Evolutionary conservation across 2,797 vertebrate genomes (phyloP).

Genomic region (Halcyon leucocephala): DNA sequence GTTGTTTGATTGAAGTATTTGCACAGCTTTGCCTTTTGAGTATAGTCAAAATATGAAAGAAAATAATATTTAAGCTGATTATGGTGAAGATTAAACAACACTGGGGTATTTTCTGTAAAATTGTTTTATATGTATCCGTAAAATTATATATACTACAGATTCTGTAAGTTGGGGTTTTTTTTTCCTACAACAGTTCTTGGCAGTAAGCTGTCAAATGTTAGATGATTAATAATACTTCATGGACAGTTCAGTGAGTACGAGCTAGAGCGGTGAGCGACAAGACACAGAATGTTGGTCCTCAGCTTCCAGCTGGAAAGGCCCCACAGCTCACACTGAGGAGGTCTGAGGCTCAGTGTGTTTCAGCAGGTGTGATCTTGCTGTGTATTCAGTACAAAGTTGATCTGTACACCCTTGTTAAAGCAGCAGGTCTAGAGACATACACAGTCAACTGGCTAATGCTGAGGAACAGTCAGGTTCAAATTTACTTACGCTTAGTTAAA

Average conservation of each 20-base stretch:
- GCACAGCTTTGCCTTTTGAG: conserved; percentile 29
- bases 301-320: background rate
- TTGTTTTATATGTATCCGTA: background rate
- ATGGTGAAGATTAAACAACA: background rate
- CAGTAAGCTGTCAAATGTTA: background rate
- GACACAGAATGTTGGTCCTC: background rate
- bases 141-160: background rate
- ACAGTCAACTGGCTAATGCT: background rate
- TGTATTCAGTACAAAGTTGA: too few species aligned
- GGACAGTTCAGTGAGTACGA: background rate
- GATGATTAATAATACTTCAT: background rate
- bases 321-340: background rate
- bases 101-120: background rate
- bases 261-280: background rate
- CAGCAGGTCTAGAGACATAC: too few species aligned
- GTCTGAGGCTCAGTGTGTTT: background rate
- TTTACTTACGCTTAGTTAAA: background rate
- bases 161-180: background rate
- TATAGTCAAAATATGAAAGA: conserved; percentile 27
- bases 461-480: background rate
- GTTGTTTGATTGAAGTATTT: conserved; percentile 29
- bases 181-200: background rate
- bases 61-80: conserved; percentile 31
- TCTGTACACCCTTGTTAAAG: background rate
- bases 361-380: background rate